Evolutionary conservation across 2,888 invertebrate species (phyloP).

Genomic region (Glaucopsyche alexis): DNA sequence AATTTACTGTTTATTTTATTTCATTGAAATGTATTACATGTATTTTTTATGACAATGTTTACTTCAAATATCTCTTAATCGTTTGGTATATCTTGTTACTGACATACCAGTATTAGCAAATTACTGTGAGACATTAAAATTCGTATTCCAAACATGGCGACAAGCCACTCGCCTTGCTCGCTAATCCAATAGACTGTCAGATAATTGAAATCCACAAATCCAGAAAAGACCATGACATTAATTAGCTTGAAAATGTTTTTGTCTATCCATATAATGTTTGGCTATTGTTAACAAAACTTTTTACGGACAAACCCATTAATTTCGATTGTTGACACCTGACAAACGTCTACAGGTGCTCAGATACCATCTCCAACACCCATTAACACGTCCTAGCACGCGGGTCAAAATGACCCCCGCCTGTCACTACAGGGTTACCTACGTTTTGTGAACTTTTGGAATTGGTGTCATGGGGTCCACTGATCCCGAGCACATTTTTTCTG

Average conservation of each 20-base stretch:
- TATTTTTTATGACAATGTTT: no score
- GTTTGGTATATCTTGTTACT: no score
- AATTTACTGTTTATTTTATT: no score
- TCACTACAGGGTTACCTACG: not conserved
- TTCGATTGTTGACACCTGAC: constrained; percentile 7
- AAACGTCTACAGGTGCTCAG: constrained; percentile 3
- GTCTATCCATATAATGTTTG: not conserved
- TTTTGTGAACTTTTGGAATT: not conserved
- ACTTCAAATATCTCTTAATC: no score
- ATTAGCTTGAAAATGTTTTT: not conserved
- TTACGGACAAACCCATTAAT: not conserved
- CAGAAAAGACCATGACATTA: not conserved
- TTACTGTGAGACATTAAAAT: no score
- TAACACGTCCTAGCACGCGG: constrained; percentile 19
- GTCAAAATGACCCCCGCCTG: constrained; percentile 13
- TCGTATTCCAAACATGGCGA: no score
- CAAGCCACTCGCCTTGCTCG: no score
- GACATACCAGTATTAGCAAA: no score
- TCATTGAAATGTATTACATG: no score
- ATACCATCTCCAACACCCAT: constrained; percentile 12
- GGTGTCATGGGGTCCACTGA: not conserved
- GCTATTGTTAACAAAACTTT: not conserved
- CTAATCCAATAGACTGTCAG: no score
- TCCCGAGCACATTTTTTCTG: not conserved
- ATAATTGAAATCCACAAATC: not conserved